Evolutionary conservation across 2,113 vertebrate species (phyloP), one percentile per base, ranked within the genome.

Genomic region (Ursus arctos): DNA sequence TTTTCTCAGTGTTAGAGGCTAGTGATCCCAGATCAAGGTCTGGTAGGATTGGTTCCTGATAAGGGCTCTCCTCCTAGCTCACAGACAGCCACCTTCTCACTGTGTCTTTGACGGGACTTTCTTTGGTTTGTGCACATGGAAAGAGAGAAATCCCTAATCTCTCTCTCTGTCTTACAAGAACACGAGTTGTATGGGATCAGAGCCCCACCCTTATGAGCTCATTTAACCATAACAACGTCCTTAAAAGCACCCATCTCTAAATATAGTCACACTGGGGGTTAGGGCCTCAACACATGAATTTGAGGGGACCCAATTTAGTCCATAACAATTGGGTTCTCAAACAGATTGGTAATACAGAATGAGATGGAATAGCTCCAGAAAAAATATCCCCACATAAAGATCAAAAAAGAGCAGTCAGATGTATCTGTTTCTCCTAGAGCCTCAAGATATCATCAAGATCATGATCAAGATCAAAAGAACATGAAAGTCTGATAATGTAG

Each of bases 401-500:
- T 92, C 99, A 99, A 99, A 98, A 99, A 99, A 98, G 99, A 99
- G 71, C 98, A 98, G n/a, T 99, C 99, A 98, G 99, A 99, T 98
- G 98, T 99, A 43, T 99, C 99, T 65, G 99, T 98, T 98, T 99
- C 99, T 93, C 99, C 99, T 88, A 99, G 99, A 99, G 98, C 98
- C 91, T 99, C 99, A 96, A 99, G 99, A 98, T 99, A 99, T 7
- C 51, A 55, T 18, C 74, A 31, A 57, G 86, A 59, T 59, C 28
- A 47, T 99, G 99, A 92, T 99, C 99, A 77, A 99, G 99, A 57
- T 99, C 99, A 61, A 98, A 72, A 98, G 99, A 97, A 99, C 99
- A 98, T 99, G 99, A 92, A 99, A 99, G 85, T 99, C 99, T 99
- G 99, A 99, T 98, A 69, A 98, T 47, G 99, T 99, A 98, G 99